phyloP scores from a whole-genome alignment of 1,140 invertebrate genomes.

The Palaemon carinicauda region DNA sequence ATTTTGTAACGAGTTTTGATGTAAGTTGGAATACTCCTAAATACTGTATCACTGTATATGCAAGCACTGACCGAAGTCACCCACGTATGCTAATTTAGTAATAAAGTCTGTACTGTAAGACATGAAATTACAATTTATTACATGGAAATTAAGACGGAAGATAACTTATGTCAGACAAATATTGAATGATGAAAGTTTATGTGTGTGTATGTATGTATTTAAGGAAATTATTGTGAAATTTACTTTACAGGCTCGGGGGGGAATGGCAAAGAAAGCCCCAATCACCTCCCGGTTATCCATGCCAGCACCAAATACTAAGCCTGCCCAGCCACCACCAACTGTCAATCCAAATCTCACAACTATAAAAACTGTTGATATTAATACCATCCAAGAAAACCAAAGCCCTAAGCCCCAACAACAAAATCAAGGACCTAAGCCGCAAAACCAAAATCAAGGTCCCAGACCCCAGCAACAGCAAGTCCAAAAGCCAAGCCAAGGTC shows the following conservation, averaged over 20 bases:
- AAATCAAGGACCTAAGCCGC: background rate
- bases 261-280: constrained; percentile 19
- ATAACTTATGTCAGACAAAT: no score
- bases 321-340: background rate
- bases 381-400: background rate
- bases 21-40: no score
- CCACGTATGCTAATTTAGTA: no score
- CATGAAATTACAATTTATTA: no score
- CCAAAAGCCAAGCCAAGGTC: background rate
- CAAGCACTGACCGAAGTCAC: no score
- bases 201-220: no score
- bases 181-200: no score
- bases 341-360: constrained; percentile 36
- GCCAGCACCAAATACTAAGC: constrained; percentile 5
- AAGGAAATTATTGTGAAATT: no score
- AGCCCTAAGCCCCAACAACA: background rate
- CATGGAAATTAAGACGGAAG: no score
- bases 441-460: background rate
- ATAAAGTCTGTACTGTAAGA: no score
- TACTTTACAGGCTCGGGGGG: background rate
- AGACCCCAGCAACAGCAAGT: background rate
- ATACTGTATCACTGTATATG: no score
- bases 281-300: constrained; percentile 34
- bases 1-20: no score
- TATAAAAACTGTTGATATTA: constrained; percentile 43